A percentile compares a stretch with the other conserved stretches of the same genome.
Conservation (phyloP, 2,113 vertebrate genomes). For the Percopsis transmontana region DNA sequence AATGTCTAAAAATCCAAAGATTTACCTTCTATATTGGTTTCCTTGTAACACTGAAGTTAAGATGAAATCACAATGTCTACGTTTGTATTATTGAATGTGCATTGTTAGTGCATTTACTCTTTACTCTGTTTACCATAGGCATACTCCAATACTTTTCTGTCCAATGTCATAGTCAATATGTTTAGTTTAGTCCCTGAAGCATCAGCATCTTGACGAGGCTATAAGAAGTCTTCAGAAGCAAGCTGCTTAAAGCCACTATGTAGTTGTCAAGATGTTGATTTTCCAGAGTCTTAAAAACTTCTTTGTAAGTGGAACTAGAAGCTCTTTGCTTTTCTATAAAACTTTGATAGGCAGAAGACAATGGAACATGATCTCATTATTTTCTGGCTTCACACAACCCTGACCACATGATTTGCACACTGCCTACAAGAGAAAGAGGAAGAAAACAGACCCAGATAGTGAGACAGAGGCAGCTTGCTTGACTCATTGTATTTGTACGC, state of each 20-base stretch:
- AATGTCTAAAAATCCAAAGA: not conserved
- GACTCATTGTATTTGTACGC: conserved; percentile 75
- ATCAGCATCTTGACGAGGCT: conserved; percentile 72
- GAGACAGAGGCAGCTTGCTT: conserved; percentile 54
- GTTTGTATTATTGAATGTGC: too few relatives aligned
- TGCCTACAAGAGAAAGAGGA: conserved; percentile 64
- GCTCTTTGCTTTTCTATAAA: conserved; percentile 71
- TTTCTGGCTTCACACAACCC: conserved; percentile 76
- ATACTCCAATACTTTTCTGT: conserved; percentile 1
- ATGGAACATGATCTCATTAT: conserved; percentile 80
- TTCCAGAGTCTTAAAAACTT: conserved; percentile 74
- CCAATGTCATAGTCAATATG: conserved; percentile 44
- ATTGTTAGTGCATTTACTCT: too few relatives aligned
- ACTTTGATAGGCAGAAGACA: conserved; percentile 76
- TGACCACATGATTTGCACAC: conserved; percentile 74
- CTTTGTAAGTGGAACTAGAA: conserved; percentile 60
- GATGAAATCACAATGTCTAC: too few relatives aligned
- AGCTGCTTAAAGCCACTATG: conserved; percentile 75
- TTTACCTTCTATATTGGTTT: too few relatives aligned
- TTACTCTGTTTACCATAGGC: too few relatives aligned
- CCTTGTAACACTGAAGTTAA: too few relatives aligned
- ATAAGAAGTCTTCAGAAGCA: conserved; percentile 76
- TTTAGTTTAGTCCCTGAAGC: conserved; percentile 75
- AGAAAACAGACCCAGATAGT: conserved; percentile 36
- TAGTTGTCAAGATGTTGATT: conserved; percentile 76